Conservation (phyloP, 2,113 vertebrate species). For the Nymphicus hollandicus region DNA sequence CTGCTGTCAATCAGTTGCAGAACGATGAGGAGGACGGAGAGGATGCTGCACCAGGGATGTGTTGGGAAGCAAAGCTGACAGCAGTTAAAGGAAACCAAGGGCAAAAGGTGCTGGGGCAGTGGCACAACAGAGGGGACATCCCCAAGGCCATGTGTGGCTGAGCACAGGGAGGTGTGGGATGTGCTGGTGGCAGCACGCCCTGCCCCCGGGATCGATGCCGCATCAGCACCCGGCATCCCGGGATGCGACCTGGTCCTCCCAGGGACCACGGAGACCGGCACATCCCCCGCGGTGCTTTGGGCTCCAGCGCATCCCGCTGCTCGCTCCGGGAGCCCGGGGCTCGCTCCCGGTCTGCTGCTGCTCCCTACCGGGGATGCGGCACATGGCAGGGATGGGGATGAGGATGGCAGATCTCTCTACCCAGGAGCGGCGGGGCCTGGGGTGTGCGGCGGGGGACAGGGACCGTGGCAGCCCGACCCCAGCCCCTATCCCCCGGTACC, state of each 20-base stretch:
- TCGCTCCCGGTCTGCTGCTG: not conserved
- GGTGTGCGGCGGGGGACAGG: not conserved
- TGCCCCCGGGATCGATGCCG: accelerated
- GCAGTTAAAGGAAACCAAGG: not conserved
- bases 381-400: not conserved
- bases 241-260: not conserved
- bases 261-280: accelerated
- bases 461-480: not conserved
- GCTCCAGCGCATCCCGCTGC: no score
- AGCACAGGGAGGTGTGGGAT: not conserved
- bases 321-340: not conserved
- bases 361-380: not conserved
- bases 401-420: not conserved
- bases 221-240: not conserved
- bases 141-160: not conserved
- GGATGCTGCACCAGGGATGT: not conserved
- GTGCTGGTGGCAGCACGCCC: not conserved
- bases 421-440: not conserved
- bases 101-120: not conserved
- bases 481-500: not conserved
- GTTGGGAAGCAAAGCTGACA: not conserved
- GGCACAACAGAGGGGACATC: not conserved
- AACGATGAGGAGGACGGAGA: accelerated
- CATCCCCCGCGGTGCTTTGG: not conserved
- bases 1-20: not conserved